Base-by-base conservation (phyloP, 2,888 invertebrate species). In the Therioaphis trifolii region DNA sequence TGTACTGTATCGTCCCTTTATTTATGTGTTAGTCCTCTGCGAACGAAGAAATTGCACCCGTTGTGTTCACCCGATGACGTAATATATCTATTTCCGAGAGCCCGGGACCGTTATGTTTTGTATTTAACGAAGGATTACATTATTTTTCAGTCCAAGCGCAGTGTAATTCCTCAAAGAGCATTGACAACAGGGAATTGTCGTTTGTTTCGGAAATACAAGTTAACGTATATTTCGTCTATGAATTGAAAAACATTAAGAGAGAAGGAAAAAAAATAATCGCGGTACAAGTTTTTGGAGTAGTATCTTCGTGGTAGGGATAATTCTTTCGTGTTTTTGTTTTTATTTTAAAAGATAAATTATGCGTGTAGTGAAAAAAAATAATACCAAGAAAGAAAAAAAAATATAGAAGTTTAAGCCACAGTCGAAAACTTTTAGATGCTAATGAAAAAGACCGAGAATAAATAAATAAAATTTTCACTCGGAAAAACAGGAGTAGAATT, bases 381-480 rank as follows among this genome's bases (percentile, higher is more conserved):
- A 43, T 69, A n/a, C 21, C n/a, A 9, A 55, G 3, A 24, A 66
- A 21, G 40, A 55, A 55, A 55, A 55, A 55, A 43, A 43, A 21
- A 69, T 4, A 15, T 1, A 35, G 55, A 55, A 74, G n/a, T 55
- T 55, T 18, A 35, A 52, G 55, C 58, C 9, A 40, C 21, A 40
- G 21, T 40, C 15, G 4, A 58, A 55, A 74, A 24, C 27, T 58
- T 58, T 24, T 7, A 4, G 40, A 40, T 55, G 55, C 4, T 74
- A 74, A n/a, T 55, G 21, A 74, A 74, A 55, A 58, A 11, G 11
- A 14, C 24, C 11, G 21, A 49, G 58, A 24, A 18, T 40, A 72
- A 55, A 72, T 35, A 74, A 35, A 74, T 58, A 58, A 55, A 35
- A 21, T 74, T 40, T 24, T 29, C 14, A n/a, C n/a, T 21, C 52